Percentiles rank a stretch among this genome's conserved stretches.
Evolutionary conservation across 2,113 vertebrate genomes (phyloP).

Genomic region (Ictalurus punctatus): DNA sequence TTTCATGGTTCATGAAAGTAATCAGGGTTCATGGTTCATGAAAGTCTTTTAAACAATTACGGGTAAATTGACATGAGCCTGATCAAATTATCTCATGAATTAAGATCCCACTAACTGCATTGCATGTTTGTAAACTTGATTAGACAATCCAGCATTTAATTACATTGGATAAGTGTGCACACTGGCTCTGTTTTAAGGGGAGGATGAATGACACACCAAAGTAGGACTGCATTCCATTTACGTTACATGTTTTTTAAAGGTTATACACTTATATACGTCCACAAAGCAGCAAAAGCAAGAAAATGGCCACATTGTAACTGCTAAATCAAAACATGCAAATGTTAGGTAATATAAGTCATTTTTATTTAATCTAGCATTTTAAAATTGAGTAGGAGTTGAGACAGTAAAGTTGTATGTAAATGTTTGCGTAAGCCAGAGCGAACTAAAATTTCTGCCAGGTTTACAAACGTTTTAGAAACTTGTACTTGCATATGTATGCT

Average conservation of each 20-base stretch:
- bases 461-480: neutral
- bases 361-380: neutral
- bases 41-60: conserved; percentile 7
- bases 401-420: neutral
- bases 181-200: neutral
- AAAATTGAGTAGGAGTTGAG: neutral
- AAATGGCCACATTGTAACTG: neutral
- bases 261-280: neutral
- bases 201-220: neutral
- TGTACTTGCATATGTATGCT: neutral
- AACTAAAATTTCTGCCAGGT: neutral
- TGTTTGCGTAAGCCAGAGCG: neutral
- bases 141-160: conserved; percentile 10
- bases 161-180: neutral
- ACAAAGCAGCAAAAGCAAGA: neutral
- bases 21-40: neutral
- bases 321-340: neutral
- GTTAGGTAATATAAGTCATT: neutral
- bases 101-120: neutral
- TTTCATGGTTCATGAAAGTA: neutral
- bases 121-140: conserved; percentile 12
- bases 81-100: conserved; percentile 13
- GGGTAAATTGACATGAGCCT: conserved; percentile 10
- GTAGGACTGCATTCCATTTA: no score
- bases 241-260: neutral